These are phyloP conservation scores for Dicrurus megarhynchus DNA, from an alignment of 2,113 vertebrate species.

Conservation along the genomic window DNA sequence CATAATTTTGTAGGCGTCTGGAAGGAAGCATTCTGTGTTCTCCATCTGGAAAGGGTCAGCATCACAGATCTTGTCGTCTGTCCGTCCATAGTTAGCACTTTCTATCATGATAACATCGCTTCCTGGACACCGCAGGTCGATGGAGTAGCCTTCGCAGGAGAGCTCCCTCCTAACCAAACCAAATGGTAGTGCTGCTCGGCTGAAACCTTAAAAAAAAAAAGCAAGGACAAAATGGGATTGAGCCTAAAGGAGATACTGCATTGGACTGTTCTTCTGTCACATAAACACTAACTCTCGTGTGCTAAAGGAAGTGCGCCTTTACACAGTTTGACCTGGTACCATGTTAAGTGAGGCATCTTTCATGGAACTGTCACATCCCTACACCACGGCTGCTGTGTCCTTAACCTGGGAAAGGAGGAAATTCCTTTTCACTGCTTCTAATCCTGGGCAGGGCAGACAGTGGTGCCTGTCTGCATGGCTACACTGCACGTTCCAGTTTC, in stretches of 20 bases:
- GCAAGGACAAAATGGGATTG: not conserved
- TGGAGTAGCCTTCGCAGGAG: constrained; percentile 97
- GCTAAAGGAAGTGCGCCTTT: not conserved
- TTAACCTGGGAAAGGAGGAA: not conserved
- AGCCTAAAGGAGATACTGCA: not conserved
- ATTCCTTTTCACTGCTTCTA: not conserved
- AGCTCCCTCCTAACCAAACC: constrained; percentile 95
- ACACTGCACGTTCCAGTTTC: not conserved
- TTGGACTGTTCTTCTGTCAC: not conserved
- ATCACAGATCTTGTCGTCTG: constrained; percentile 98
- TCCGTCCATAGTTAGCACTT: constrained; percentile 96
- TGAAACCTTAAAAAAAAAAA: constrained; percentile 82
- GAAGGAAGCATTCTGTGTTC: constrained; percentile 98
- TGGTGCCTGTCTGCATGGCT: not conserved
- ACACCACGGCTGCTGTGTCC: not conserved
- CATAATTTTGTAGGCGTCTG: constrained; percentile 99
- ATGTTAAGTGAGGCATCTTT: not conserved
- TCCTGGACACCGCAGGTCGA: constrained; percentile 96
- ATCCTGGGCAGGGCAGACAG: not conserved
- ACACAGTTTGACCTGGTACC: not conserved
- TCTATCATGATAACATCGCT: constrained; percentile 99
- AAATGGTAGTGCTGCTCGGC: constrained; percentile 92
- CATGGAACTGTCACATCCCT: not conserved
- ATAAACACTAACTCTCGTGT: not conserved
- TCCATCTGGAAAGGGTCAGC: constrained; percentile 99